Evolutionary conservation across 2,888 invertebrate genomes (phyloP).

Genomic region (Microplitis deprimator): DNA sequence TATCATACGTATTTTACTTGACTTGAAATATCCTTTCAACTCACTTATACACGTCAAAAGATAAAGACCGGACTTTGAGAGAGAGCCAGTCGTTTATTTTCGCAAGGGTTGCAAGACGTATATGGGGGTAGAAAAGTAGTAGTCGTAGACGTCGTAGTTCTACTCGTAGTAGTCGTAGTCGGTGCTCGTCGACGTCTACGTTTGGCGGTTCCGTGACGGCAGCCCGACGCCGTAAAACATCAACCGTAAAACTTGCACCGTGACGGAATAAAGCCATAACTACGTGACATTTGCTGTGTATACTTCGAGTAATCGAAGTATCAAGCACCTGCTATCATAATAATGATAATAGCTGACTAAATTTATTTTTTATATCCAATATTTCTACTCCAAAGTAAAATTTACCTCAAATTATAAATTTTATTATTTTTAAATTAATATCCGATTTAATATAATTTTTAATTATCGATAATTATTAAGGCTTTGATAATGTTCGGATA

Average conservation of each 20-base stretch:
- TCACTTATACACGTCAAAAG: slow-evolving; percentile 7
- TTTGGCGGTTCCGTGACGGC: slow-evolving; percentile 41
- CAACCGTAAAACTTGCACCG: slow-evolving; percentile 56
- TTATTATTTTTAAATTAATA: too few relatives aligned
- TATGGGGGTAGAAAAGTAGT: slow-evolving; percentile 28
- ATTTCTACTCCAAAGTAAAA: too few relatives aligned
- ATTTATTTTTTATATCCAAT: not conserved
- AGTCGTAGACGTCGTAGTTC: slow-evolving; percentile 12
- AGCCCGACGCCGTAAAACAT: slow-evolving; percentile 47
- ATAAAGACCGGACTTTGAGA: slow-evolving; percentile 3
- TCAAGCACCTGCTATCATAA: slow-evolving; percentile 22
- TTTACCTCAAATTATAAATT: too few relatives aligned
- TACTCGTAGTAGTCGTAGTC: slow-evolving; percentile 7
- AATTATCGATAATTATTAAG: too few relatives aligned
- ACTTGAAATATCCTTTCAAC: slow-evolving; percentile 8
- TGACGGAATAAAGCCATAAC: slow-evolving; percentile 56
- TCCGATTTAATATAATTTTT: too few relatives aligned
- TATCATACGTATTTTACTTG: not conserved
- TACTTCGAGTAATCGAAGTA: slow-evolving; percentile 12
- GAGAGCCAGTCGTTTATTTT: slow-evolving; percentile 22
- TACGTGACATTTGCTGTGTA: slow-evolving; percentile 30
- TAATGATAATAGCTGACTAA: not conserved
- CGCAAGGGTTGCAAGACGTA: slow-evolving; percentile 34
- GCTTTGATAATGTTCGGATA: too few relatives aligned
- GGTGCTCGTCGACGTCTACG: slow-evolving; percentile 26